Evolutionary conservation across 2,888 invertebrate species (phyloP), one percentile per base, ranked within the genome.

Genomic region (Cantharis rufa): DNA sequence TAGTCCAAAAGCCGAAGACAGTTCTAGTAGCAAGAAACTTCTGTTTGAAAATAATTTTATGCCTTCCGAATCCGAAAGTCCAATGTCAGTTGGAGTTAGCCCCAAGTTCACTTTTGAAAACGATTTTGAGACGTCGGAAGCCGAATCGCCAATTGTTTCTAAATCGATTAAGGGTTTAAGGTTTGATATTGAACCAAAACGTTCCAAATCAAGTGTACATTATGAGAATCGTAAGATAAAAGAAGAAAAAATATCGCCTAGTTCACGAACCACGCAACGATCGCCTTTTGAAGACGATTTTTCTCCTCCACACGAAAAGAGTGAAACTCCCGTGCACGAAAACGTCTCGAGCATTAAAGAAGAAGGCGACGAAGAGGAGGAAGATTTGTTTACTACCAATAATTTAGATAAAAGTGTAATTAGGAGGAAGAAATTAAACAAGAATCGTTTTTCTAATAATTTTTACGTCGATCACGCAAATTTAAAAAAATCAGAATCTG

Each of bases 401-500:
- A 82, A 82, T 69, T 81, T 83, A 70, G 82, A 83, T 11, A 81
- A 80, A 66, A 82, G 82, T 74, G 82, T 82, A 74, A 76, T 83
- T 16, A 81, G 84, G 27, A 87, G 85, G 79, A 86, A 84, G 81
- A 83, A 85, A n/a, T 81, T 85, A 11, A 82, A 82, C 10, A 86
- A 85, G 74, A 83, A 84, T 70, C 80, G 85, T 72, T 74, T 84
- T 7, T 82, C 83, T 3, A 82, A 77, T 27, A 82, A 72, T 68
- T 71, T 84, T 69, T 79, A 84, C 62, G 80, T 82, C 48, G 92
- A 93, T 79, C 24, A 18, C 2, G 90, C 91, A 74, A 92, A 94
- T 84, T 92, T 96, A 69, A 94, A 94, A 84, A 96, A 96, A 87
- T 96, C 96, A 0, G 96, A 96, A 85, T 96, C 96, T 3, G 94